These are phyloP conservation scores for Pseudomugil gertrudae DNA, from an alignment of 2,797 vertebrate species.

Conservation along the genomic window DNA sequence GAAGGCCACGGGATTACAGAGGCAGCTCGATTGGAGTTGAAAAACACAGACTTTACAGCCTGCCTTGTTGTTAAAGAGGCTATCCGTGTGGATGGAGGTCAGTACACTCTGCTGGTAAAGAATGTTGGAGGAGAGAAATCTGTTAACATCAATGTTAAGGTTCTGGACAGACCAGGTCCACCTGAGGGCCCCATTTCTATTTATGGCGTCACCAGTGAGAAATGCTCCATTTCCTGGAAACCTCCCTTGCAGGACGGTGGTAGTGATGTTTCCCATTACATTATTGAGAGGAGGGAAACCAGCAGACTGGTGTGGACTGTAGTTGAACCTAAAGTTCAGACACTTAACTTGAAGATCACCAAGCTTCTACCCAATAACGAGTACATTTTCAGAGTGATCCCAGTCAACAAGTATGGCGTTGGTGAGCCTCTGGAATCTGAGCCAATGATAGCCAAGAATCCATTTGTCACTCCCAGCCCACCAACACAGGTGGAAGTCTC, in stretches of 20 bases:
- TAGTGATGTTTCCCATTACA: conserved; percentile 93
- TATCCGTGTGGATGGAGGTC: conserved; percentile 92
- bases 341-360: conserved; percentile 92
- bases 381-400: conserved; percentile 96
- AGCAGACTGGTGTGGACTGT: conserved; percentile 97
- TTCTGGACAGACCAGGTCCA: conserved; percentile 96
- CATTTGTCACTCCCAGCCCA: conserved; percentile 89
- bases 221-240: conserved; percentile 94
- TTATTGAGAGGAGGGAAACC: conserved; percentile 96
- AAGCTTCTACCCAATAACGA: conserved; percentile 98
- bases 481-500: conserved; percentile 92
- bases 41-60: conserved; percentile 91
- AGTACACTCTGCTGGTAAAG: conserved; percentile 90
- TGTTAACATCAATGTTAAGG: conserved; percentile 90
- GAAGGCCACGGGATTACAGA: conserved; percentile 86
- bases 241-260: conserved; percentile 95
- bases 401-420: conserved; percentile 97
- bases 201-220: conserved; percentile 92
- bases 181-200: conserved; percentile 91
- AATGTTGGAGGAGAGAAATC: conserved; percentile 97
- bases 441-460: conserved; percentile 91
- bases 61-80: conserved; percentile 92
- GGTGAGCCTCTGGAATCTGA: conserved; percentile 97
- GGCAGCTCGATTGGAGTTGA: conserved; percentile 91
- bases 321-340: conserved; percentile 92